phyloP scores from a whole-genome alignment of 2,113 vertebrate species.

The Campylorhamphus procurvoides region DNA sequence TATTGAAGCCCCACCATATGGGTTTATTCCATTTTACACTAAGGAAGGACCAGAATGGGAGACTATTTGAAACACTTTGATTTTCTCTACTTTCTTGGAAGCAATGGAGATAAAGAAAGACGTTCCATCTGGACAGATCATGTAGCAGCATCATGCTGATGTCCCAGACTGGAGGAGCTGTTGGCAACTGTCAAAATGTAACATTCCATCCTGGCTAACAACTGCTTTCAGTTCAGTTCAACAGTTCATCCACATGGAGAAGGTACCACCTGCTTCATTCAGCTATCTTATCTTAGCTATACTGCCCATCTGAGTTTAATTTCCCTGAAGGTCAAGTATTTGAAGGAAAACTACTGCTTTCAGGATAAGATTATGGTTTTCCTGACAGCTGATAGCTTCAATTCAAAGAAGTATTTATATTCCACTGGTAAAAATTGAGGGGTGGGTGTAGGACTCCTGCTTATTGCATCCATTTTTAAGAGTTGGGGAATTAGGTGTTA shows the following conservation, averaged over 20 bases:
- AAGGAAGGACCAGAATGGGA: background rate
- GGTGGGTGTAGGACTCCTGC: background rate
- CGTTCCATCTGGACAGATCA: background rate
- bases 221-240: conserved; percentile 60
- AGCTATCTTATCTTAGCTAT: background rate
- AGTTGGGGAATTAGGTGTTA: background rate
- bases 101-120: background rate
- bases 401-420: background rate
- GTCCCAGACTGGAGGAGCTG: conserved; percentile 57
- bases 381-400: background rate
- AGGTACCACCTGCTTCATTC: conserved; percentile 64
- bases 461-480: background rate
- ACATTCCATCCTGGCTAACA: conserved; percentile 65
- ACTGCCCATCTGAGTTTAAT: background rate
- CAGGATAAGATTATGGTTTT: background rate
- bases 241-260: conserved; percentile 60
- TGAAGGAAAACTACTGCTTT: conserved; percentile 1
- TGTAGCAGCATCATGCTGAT: conserved; percentile 58
- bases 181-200: conserved; percentile 59
- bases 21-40: background rate
- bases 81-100: background rate
- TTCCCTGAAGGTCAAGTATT: conserved; percentile 23
- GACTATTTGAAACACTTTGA: background rate
- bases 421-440: background rate
- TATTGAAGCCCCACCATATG: background rate